These are phyloP conservation scores for Temnothorax unifasciatus DNA, from an alignment of 2,888 invertebrate genomes.

Conservation along the genomic window DNA sequence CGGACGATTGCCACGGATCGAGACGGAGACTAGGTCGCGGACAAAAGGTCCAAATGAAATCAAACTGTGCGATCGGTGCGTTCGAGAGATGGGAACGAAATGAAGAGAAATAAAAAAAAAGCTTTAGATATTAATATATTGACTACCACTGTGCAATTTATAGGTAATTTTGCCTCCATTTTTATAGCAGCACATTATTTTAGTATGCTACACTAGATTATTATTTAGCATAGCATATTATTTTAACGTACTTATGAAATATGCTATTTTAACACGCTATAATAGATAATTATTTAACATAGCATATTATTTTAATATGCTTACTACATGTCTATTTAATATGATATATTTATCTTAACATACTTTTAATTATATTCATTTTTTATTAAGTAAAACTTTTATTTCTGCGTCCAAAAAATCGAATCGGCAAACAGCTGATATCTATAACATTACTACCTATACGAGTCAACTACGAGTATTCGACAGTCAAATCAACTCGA, in stretches of 20 bases:
- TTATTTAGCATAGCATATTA: too few relatives aligned
- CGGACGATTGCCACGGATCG: slow-evolving; percentile 22
- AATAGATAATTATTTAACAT: too few relatives aligned
- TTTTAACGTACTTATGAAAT: too few relatives aligned
- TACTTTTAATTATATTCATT: background rate
- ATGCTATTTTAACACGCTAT: too few relatives aligned
- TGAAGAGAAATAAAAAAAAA: background rate
- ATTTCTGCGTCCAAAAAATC: background rate
- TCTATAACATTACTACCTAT: background rate
- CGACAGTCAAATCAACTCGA: background rate
- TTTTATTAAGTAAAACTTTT: slow-evolving; percentile 2
- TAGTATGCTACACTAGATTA: too few relatives aligned
- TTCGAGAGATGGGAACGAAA: background rate
- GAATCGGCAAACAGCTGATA: background rate
- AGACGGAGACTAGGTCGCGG: background rate
- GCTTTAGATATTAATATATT: background rate
- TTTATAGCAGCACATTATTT: background rate
- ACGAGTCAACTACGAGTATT: background rate
- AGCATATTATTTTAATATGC: too few relatives aligned
- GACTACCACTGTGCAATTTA: background rate
- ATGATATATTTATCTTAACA: background rate
- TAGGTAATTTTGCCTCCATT: background rate
- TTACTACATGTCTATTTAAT: background rate
- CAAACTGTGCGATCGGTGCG: background rate
- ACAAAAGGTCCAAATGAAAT: background rate